Evolutionary conservation across 2,113 vertebrate genomes (phyloP).

Genomic region (Carassius auratus): DNA sequence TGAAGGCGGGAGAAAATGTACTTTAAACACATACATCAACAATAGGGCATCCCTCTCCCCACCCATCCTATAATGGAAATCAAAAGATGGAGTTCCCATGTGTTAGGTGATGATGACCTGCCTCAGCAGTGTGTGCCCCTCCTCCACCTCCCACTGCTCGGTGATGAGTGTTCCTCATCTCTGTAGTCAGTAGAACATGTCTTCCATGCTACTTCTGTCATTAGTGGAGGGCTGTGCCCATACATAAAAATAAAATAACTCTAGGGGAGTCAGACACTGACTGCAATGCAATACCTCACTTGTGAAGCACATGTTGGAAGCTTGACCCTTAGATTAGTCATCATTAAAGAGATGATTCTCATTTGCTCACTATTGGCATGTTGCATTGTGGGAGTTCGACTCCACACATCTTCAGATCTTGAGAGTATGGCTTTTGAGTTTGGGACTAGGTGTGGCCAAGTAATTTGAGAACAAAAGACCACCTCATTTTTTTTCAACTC

Average conservation of each 20-base stretch:
- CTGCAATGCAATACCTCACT: not conserved
- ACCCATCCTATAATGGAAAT: slow-evolving; percentile 17
- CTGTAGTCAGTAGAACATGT: slow-evolving; percentile 1
- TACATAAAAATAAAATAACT: not conserved
- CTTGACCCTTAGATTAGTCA: slow-evolving; percentile 44
- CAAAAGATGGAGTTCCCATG: slow-evolving; percentile 19
- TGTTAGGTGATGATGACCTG: slow-evolving; percentile 55
- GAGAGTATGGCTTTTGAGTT: not conserved
- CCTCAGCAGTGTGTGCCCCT: not conserved
- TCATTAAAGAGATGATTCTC: slow-evolving; percentile 37
- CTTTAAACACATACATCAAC: slow-evolving; percentile 7
- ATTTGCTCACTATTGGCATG: slow-evolving; percentile 26
- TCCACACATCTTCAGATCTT: not conserved
- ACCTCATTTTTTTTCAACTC: not conserved
- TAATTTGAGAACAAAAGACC: not conserved
- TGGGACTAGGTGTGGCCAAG: not conserved
- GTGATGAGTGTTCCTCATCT: not conserved
- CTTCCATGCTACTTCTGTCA: slow-evolving; percentile 8
- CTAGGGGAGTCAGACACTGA: not conserved
- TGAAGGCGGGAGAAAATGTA: not conserved
- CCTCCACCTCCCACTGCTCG: not conserved
- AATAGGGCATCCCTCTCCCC: slow-evolving; percentile 5
- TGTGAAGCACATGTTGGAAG: slow-evolving; percentile 28
- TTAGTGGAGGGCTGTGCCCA: slow-evolving; percentile 22
- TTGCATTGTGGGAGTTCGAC: not conserved